Evolutionary conservation across 2,797 vertebrate genomes (phyloP), one percentile per base, ranked within the genome.

Genomic region (Poecilia velifera): DNA sequence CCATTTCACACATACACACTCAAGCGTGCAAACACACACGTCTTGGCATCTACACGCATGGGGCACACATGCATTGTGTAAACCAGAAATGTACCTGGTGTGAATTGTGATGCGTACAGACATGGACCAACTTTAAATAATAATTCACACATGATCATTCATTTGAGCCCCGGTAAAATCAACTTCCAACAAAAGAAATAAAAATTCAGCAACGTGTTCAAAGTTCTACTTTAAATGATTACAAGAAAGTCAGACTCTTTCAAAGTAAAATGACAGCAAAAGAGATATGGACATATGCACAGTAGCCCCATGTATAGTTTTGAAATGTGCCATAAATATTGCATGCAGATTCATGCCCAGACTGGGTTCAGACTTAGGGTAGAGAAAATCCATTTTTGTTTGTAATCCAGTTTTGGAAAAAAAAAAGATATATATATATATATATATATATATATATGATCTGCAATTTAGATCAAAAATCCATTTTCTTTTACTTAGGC

Each of bases 61-160:
- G 57, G 68, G 70, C 8, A 31, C 75, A 36, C 77, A 86, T 80
- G 80, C 39, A 41, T 16, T 28, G 79, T 82, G 82, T 55, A 81
- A 88, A 75, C 79, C 68, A 45, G 25, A 45, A 46, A 45, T 72
- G 43, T 72, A 81, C 46, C 34, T 25, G 39, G 76, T 82, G 82
- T 70, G 80, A 87, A 76, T 76, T 59, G 10, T 79, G 74, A 86
- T 66, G 39, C 77, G 71, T 47, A 55, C 88, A 94, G 91, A 91
- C 90, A 90, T 88, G 78, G 80, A 79, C 84, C 79, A 76, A 90
- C 80, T 73, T 28, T 34, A 68, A 47, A 78, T 88, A 86, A 84
- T 36, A 47, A 81, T 86, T 89, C 87, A 82, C 86, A 89, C 87
- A 64, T 18, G 59, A 14, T 64, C 28, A 5, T 22, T 25, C 36